A percentile compares a stretch with the other conserved stretches of the same genome.
Evolutionary conservation across 2,888 invertebrate species (phyloP).

Genomic region (Tetragonisca angustula): DNA sequence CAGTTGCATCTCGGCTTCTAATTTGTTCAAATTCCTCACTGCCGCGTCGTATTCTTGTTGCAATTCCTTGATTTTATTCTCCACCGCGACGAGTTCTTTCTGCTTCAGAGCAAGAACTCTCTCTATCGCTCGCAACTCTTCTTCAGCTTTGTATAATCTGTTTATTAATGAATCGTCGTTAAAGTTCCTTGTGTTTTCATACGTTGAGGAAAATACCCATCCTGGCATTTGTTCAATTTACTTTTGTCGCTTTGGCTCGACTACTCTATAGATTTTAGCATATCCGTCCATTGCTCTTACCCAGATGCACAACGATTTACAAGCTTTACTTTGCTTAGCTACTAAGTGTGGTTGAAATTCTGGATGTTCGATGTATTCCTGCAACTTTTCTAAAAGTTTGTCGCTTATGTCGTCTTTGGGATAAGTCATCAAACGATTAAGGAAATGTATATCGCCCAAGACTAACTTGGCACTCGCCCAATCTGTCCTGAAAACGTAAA

Average conservation of each 20-base stretch:
- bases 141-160: constrained; percentile 86
- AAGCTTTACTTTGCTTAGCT: constrained; percentile 94
- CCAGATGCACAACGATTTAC: constrained; percentile 96
- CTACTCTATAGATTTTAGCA: constrained; percentile 93
- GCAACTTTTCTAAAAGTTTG: constrained; percentile 90
- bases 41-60: constrained; percentile 89
- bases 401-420: constrained; percentile 95
- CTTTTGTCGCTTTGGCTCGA: constrained; percentile 94
- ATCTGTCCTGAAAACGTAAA: constrained; percentile 87
- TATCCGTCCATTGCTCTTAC: constrained; percentile 96
- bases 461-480: constrained; percentile 94
- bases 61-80: constrained; percentile 87
- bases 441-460: constrained; percentile 92
- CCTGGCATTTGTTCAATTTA: constrained; percentile 81
- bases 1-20: constrained; percentile 90
- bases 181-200: neutral
- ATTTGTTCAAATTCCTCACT: constrained; percentile 90
- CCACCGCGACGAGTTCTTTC: constrained; percentile 91
- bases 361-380: constrained; percentile 92
- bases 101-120: constrained; percentile 91
- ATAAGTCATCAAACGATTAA: constrained; percentile 92
- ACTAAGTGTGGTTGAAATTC: constrained; percentile 94
- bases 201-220: neutral
- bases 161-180: neutral
- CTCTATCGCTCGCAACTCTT: constrained; percentile 91